These are phyloP conservation scores for Nipponia nippon DNA, from an alignment of 2,113 vertebrate species.

Conservation along the genomic window DNA sequence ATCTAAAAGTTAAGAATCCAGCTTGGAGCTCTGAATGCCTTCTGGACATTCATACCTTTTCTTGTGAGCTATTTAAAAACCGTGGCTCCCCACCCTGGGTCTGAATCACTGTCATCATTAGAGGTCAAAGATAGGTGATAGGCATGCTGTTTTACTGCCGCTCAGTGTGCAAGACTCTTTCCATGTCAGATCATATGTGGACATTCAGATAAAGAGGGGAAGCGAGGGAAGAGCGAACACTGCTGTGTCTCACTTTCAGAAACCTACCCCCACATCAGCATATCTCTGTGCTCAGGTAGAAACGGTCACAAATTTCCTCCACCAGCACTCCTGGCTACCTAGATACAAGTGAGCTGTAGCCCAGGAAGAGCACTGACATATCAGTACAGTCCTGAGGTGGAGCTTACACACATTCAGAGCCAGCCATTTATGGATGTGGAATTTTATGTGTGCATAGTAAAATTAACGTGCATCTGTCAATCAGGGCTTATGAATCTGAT, in stretches of 20 bases:
- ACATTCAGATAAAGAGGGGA: not conserved
- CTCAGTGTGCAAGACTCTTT: not conserved
- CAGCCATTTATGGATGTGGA: not conserved
- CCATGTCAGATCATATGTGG: not conserved
- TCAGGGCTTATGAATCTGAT: not conserved
- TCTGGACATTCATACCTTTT: not conserved
- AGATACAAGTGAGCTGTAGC: not conserved
- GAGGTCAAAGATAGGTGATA: not conserved
- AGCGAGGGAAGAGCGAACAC: not conserved
- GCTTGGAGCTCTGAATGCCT: not conserved
- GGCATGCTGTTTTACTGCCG: not conserved
- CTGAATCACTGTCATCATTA: not conserved
- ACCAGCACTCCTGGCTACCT: not conserved
- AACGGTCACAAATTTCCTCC: fast-evolving
- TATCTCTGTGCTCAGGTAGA: not conserved
- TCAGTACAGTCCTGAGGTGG: not conserved
- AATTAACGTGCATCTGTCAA: not conserved
- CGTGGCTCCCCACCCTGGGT: not conserved
- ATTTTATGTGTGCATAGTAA: not conserved
- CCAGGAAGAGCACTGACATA: not conserved
- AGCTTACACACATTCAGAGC: not conserved
- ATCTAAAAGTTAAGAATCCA: not conserved
- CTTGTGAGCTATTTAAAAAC: not conserved
- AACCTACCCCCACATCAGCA: not conserved
- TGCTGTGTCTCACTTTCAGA: not conserved